phyloP scores from a whole-genome alignment of 2,113 vertebrate species.

The Tachuris rubrigastra region DNA sequence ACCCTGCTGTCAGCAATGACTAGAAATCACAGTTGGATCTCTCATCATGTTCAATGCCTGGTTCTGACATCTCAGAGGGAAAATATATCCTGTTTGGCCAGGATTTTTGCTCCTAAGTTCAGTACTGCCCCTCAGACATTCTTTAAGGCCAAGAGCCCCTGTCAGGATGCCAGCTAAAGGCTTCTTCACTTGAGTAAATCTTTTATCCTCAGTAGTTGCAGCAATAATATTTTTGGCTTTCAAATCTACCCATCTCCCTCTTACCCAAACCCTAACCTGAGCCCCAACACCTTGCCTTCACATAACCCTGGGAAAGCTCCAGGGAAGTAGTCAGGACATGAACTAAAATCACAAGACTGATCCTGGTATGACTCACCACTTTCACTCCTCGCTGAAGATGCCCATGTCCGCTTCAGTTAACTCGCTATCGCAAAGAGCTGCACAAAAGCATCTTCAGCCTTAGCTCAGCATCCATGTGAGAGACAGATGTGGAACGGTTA shows the following conservation, averaged over 20 bases:
- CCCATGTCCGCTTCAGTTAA: neutral
- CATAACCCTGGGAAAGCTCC: neutral
- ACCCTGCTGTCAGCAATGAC: neutral
- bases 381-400: neutral
- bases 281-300: neutral
- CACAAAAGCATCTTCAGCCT: neutral
- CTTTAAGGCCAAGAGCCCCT: neutral
- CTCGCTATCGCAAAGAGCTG: neutral
- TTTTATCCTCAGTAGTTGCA: neutral
- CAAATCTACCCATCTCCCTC: neutral
- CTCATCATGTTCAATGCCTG: neutral
- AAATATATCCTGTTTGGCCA: neutral
- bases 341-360: conserved; percentile 36
- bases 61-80: neutral
- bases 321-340: neutral
- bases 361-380: conserved; percentile 42
- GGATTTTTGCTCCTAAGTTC: neutral
- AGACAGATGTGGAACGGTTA: neutral
- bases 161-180: neutral
- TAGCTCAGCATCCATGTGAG: neutral
- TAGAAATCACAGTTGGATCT: neutral
- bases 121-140: neutral
- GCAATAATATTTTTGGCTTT: neutral
- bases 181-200: neutral
- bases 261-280: neutral